Conservation (phyloP, 2,888 invertebrate species). For the Scrobipalpa costella region DNA sequence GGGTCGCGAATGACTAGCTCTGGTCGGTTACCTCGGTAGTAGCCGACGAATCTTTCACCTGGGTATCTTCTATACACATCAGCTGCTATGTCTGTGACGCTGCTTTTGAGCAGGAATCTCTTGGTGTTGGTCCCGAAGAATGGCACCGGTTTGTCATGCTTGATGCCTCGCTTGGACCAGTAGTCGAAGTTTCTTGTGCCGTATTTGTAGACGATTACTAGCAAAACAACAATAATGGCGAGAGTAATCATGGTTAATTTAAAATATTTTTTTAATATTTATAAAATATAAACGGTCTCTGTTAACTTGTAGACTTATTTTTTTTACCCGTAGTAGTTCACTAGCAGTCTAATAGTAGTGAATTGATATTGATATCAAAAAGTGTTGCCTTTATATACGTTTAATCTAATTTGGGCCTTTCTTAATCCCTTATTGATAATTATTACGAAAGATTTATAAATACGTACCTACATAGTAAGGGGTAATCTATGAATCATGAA, state of each 20-base stretch:
- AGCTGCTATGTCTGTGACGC: slow-evolving; percentile 37
- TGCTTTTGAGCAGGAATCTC: slow-evolving; percentile 33
- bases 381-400: background rate
- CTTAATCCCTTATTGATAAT: too few relatives aligned
- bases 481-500: background rate
- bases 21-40: slow-evolving; percentile 37
- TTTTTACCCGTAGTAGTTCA: background rate
- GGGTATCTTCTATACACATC: slow-evolving; percentile 40
- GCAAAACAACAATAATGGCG: slow-evolving; percentile 4
- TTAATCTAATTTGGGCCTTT: background rate
- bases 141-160: slow-evolving; percentile 38
- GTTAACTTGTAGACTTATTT: background rate
- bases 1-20: slow-evolving; percentile 43
- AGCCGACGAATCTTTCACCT: slow-evolving; percentile 42
- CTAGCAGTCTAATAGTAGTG: background rate
- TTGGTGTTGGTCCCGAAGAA: slow-evolving; percentile 36
- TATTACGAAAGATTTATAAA: too few relatives aligned
- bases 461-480: background rate
- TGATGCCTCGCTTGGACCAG: slow-evolving; percentile 38
- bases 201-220: slow-evolving; percentile 31
- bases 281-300: background rate
- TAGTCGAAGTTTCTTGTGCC: slow-evolving; percentile 39
- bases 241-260: slow-evolving; percentile 9
- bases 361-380: background rate
- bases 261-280: background rate